Conservation (phyloP, 2,113 vertebrate genomes). For the Pelobates fuscus region DNA sequence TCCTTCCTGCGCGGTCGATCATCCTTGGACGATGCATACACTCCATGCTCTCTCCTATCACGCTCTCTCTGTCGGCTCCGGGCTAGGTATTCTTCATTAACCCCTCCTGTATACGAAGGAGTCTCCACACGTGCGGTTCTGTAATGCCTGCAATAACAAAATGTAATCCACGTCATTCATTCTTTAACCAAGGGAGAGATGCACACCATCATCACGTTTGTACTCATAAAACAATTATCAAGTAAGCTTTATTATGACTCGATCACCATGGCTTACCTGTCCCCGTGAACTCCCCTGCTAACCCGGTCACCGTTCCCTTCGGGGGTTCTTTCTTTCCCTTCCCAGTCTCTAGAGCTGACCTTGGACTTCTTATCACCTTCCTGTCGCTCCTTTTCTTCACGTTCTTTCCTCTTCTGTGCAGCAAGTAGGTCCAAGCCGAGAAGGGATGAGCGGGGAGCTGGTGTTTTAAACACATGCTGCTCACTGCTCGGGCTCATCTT, state of each 20-base stretch:
- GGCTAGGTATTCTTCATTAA: conserved; percentile 91
- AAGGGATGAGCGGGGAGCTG: conserved; percentile 87
- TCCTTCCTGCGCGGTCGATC: conserved; percentile 79
- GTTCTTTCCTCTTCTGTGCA: conserved; percentile 89
- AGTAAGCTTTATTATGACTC: neutral
- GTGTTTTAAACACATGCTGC: conserved; percentile 88
- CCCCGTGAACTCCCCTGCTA: conserved; percentile 66
- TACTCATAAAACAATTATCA: no score
- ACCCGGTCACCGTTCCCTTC: conserved; percentile 62
- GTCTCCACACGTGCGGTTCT: conserved; percentile 91
- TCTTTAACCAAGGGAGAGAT: no score
- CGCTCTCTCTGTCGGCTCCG: conserved; percentile 88
- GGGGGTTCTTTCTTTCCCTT: conserved; percentile 82
- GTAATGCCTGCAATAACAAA: conserved; percentile 76
- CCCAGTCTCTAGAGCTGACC: conserved; percentile 85
- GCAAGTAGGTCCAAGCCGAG: conserved; percentile 91
- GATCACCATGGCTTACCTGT: conserved; percentile 70
- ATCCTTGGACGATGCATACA: conserved; percentile 94
- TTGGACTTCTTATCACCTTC: conserved; percentile 79
- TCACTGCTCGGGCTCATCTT: conserved; percentile 79
- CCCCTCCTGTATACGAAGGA: conserved; percentile 90
- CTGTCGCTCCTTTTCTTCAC: conserved; percentile 75
- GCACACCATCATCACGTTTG: no score
- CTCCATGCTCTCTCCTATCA: conserved; percentile 88
- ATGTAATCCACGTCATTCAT: neutral